Base-by-base conservation (phyloP, 2,797 vertebrate species). In the Typhlichthys subterraneus region DNA sequence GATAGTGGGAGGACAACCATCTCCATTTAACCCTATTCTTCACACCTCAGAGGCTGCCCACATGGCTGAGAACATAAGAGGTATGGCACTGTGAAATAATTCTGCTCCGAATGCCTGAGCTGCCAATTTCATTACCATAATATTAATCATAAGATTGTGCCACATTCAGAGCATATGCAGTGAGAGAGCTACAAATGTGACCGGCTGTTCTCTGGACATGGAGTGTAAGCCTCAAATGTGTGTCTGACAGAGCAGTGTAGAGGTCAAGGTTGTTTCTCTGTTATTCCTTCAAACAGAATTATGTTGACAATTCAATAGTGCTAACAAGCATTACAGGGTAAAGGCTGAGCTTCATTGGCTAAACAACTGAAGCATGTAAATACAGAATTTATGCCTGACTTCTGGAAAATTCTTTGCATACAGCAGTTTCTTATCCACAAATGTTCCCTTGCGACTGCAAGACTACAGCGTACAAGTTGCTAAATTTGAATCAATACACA, bases 11-110 rank as follows among this genome's bases (percentile, higher is more conserved):
- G 61, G 49, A 68, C 52, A 63, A 59, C 55, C 23, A 53, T 17
- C 33, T 29, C 53, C 50, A 60, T 70, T 73, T 67, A 67, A 70
- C 57, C 70, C 60, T 14, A 62, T 72, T 73, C 51, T 67, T 42
- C 49, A 61, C 59, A 60, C 63, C 63, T 70, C 31, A 59, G 57
- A 59, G 48, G 42, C 45, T 9, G 8, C 42, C 19, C 45, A 38
- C 12, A 9, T 23, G 12, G 19, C 53, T 42, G 45, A n/a, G 45
- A 13, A 62, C 53, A 62, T 38, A 8, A 52, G 49, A 12, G 33
- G 12, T 12, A 19, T 12, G 59, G 49, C 31, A 10, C 31, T 55
- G 6, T 23, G 5, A 61, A 50, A 12, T 12, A 61, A 33, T 45
- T 60, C 19, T 50, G 47, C 38, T 53, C 23, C 12, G 29, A 53